Evolutionary conservation across 2,888 invertebrate species (phyloP), one percentile per base, ranked within the genome.

Genomic region (Eupeodes latifasciatus): DNA sequence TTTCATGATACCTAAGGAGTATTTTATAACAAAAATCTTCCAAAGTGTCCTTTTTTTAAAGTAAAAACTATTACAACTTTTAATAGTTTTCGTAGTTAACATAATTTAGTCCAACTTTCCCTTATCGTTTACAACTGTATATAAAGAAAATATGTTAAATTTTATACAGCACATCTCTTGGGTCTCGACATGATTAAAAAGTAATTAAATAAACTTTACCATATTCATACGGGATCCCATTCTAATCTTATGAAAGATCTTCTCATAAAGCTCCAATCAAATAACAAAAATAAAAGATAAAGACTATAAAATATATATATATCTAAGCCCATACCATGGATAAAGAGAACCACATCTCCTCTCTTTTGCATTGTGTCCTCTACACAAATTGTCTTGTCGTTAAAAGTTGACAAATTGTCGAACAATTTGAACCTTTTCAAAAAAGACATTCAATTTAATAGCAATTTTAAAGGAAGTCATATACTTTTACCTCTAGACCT

Each of bases 401-500:
- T 71, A 71, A 71, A 79, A 67, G 55, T 69, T n/a, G 47, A 49
- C 53, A 80, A 59, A 78, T 40, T 49, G 72, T 19, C 27, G 47
- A 67, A 59, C 66, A 44, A 49, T 10, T 27, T 19, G 14, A 40
- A n/a, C 61, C 19, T 47, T 71, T 27, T 67, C 49, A 36, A 51
- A 78, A 77, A 77, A 34, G 14, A 62, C 67, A 87, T 83, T 83
- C 66, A 59, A 67, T 80, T 79, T 79, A 87, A 80, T 83, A 59
- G 62, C 62, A 78, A 64, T 64, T 83, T 86, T 86, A 71, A 83
- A 78, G 69, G 44, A 67, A 62, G 34, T 34, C 40, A 59, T 72
- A 72, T 34, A 40, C 40, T 9, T 72, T 59, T 34, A 40, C 40
- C 40, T 40, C 40, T 1, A 40, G 40, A 40, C 40, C 5, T 40